Evolutionary conservation across 2,888 invertebrate genomes (phyloP), one percentile per base, ranked within the genome.

Genomic region (Dryocosmus kuriphilus): DNA sequence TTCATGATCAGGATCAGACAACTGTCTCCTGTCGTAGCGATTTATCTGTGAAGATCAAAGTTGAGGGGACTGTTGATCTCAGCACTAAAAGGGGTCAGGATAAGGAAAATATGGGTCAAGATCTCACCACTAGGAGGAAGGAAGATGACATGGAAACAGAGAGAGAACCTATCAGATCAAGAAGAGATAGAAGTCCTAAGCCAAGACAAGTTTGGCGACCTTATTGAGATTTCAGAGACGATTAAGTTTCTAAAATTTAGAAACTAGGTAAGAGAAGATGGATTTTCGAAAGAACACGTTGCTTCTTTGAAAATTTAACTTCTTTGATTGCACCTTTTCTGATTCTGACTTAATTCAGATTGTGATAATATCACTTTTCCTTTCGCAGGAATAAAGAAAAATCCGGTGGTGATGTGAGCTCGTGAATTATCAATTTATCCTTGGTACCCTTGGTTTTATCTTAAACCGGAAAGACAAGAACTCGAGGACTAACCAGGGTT

Each of bases 401-500:
- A 27, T 60, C 27, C 27, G 60, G 14, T 27, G 2, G 60, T 60
- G 60, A 60, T 60, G 60, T 60, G 60, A 60, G 60, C 30, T 62
- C 32, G 62, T 32, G 30, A 62, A 62, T 62, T 32, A 62, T 32
- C 65, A 22, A 76, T 57, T 55, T 62, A 32, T 62, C 32, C 30
- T 62, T 62, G 62, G 19, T 51, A 51, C n/a, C 71, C 71, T 71
- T 55, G 65, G 41, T 67, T 67, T 46, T 19, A 16, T 41, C 41
- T 41, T n/a, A 46, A 67, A 51, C 46, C 30, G 41, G 41, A 46
- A 67, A 67, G 51, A 35, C 35, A 86, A 83, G 86, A 88, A 90
- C 88, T 90, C 88, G 88, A 89, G 91, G 91, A 91, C 90, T 90
- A 91, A 91, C 90, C 91, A 91, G 91, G 91, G 91, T 91, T 90